These are phyloP conservation scores for Chloropsis cyanopogon DNA, from an alignment of 2,113 vertebrate genomes.

Conservation along the genomic window DNA sequence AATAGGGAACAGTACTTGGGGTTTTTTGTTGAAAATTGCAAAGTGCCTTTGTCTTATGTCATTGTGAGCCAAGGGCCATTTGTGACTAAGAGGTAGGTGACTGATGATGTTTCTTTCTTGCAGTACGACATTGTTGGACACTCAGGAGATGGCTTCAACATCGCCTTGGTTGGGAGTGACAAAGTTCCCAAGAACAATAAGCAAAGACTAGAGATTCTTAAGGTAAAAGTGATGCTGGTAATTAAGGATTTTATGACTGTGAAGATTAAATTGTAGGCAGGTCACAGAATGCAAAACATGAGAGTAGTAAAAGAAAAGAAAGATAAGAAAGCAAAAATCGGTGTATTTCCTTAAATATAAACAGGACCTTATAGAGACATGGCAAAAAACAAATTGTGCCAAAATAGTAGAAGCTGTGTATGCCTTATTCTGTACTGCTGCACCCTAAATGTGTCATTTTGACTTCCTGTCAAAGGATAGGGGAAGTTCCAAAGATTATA, in stretches of 20 bases:
- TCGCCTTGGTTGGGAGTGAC: constrained; percentile 80
- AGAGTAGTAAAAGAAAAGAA: not conserved
- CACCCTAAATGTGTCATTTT: not conserved
- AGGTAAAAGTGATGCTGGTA: constrained; percentile 75
- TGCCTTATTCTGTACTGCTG: not conserved
- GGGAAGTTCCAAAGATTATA: not conserved
- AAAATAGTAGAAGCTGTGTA: not conserved
- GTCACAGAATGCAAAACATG: not conserved
- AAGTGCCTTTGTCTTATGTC: not conserved
- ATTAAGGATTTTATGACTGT: not conserved
- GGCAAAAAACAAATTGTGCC: not conserved
- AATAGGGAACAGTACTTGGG: not conserved
- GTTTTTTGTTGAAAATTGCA: not conserved
- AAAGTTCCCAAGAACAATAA: constrained; percentile 91
- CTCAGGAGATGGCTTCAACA: constrained; percentile 89
- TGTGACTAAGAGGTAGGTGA: not conserved
- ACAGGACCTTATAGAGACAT: not conserved
- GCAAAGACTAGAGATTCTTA: constrained; percentile 89
- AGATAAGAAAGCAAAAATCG: not conserved
- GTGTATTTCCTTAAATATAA: not conserved
- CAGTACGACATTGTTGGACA: constrained; percentile 93
- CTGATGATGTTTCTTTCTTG: constrained; percentile 42
- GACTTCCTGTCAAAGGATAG: not conserved
- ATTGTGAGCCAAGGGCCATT: not conserved
- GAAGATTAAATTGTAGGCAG: not conserved